phyloP scores from a whole-genome alignment of 2,113 vertebrate species.

The Phaethon lepturus region DNA sequence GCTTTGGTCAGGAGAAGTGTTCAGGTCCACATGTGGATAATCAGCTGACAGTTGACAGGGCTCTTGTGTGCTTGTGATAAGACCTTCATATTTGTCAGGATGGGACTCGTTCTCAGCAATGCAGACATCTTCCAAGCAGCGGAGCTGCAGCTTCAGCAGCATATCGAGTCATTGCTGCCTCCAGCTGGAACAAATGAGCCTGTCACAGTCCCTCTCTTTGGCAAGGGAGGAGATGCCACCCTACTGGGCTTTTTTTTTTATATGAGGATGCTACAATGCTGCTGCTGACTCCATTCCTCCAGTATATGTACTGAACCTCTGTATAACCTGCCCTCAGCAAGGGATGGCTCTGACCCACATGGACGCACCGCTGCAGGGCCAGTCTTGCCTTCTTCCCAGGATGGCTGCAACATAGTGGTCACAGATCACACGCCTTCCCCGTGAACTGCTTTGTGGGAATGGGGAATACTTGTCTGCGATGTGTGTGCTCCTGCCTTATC shows the following conservation, averaged over 20 bases:
- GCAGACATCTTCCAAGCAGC: neutral
- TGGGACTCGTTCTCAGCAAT: fast-evolving
- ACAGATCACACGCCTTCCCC: neutral
- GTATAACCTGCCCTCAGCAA: neutral
- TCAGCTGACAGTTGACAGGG: neutral
- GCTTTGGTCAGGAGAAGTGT: neutral
- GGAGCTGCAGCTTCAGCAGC: neutral
- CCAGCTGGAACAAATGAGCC: fast-evolving
- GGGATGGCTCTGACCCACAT: neutral
- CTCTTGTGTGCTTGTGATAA: neutral
- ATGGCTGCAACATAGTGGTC: neutral
- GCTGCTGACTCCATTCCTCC: neutral
- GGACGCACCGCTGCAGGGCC: neutral
- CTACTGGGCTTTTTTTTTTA: neutral
- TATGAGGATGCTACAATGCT: neutral
- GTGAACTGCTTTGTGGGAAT: neutral
- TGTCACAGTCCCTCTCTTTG: fast-evolving
- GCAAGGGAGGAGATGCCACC: neutral
- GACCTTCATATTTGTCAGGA: fast-evolving
- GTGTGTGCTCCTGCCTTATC: neutral
- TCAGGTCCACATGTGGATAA: neutral
- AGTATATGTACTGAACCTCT: fast-evolving
- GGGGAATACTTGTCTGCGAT: neutral
- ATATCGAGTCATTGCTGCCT: fast-evolving
- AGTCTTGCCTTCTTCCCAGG: neutral